Evolutionary conservation across 2,888 invertebrate genomes (phyloP).

Genomic region (Philaethria dido): DNA sequence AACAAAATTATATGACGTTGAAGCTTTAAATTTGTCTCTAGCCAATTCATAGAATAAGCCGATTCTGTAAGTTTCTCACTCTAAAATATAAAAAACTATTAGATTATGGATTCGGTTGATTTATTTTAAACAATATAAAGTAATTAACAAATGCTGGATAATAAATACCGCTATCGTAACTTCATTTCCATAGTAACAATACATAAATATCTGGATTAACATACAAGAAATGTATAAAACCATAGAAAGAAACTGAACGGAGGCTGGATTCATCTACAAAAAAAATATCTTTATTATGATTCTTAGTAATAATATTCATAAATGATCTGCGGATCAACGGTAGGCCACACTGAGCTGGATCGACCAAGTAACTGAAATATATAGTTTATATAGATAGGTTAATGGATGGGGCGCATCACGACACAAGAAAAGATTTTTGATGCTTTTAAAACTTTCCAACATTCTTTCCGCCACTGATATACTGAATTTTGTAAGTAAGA

Average conservation of each 20-base stretch:
- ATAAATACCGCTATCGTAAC: conserved; percentile 48
- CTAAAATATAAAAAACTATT: conserved; percentile 44
- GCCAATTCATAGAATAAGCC: conserved; percentile 62
- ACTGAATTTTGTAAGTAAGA: too few relatives aligned
- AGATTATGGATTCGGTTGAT: background rate
- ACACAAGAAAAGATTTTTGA: too few relatives aligned
- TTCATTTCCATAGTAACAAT: conserved; percentile 64
- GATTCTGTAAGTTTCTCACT: conserved; percentile 54
- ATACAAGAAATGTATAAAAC: conserved; percentile 61
- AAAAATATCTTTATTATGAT: background rate
- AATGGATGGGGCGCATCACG: too few relatives aligned
- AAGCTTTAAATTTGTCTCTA: conserved; percentile 49
- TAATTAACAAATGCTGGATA: background rate
- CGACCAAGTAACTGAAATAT: too few relatives aligned
- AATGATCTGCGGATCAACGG: too few relatives aligned
- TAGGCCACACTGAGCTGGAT: too few relatives aligned
- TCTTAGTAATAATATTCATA: too few relatives aligned
- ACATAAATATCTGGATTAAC: conserved; percentile 58
- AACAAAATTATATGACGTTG: conserved; percentile 61
- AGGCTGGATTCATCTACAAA: conserved; percentile 56
- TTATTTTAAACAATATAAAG: background rate
- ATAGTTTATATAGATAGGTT: too few relatives aligned
- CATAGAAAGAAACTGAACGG: conserved; percentile 62
- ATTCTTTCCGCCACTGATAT: background rate
- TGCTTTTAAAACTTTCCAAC: background rate